These are phyloP conservation scores for Clunio marinus DNA, from an alignment of 2,888 invertebrate genomes.

Conservation along the genomic window DNA sequence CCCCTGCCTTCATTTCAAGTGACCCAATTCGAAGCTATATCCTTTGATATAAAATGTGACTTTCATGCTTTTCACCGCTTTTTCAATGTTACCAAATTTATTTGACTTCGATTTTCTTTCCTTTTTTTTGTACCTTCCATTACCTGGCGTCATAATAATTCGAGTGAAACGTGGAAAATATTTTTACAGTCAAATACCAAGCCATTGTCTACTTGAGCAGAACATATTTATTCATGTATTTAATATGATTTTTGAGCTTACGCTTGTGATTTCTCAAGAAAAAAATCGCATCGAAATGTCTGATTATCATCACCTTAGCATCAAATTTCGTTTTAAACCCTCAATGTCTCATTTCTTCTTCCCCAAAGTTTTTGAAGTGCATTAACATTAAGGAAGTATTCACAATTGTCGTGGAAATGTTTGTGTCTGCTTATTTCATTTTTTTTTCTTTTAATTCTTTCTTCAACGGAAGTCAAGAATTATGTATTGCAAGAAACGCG, in stretches of 20 bases:
- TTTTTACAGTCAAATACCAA: constrained; percentile 17
- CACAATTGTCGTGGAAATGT: constrained; percentile 13
- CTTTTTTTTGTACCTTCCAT: constrained; percentile 39
- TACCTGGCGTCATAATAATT: constrained; percentile 38
- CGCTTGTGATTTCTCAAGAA: no score
- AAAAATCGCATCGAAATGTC: no score
- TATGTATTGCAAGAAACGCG: constrained; percentile 39
- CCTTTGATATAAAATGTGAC: background rate
- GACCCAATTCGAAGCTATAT: constrained; percentile 17
- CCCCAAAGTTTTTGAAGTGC: no score
- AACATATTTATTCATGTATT: no score
- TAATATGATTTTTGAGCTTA: no score
- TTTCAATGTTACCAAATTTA: constrained; percentile 27
- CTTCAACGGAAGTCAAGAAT: constrained; percentile 36
- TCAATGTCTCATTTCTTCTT: no score
- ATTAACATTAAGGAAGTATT: constrained; percentile 12
- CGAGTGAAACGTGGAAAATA: constrained; percentile 9
- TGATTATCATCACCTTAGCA: no score
- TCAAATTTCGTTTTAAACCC: no score
- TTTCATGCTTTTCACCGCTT: constrained; percentile 4
- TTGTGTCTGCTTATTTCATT: no score
- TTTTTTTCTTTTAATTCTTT: no score
- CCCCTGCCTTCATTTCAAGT: constrained; percentile 12
- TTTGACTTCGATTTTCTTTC: constrained; percentile 25
- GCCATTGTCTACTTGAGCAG: no score